Evolutionary conservation across 1,140 invertebrate species (phyloP), one percentile per base, ranked within the genome.

Genomic region (Drosophila burlai): DNA sequence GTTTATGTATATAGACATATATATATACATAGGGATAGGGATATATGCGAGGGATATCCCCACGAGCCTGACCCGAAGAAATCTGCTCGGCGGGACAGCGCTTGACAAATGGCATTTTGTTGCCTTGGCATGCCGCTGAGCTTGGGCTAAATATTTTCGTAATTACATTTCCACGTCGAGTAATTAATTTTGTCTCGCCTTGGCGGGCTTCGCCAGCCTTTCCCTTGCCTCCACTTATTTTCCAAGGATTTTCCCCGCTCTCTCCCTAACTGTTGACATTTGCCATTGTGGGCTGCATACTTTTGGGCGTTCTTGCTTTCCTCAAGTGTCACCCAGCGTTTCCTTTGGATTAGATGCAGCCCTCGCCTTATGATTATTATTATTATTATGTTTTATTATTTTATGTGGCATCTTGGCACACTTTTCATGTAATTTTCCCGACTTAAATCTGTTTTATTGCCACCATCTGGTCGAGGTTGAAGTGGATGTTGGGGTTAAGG

Each of bases 81-180:
- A 79, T 79, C 76, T 79, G 69, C 66, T 67, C 47, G 42, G 66
- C 38, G 46, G 67, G 54, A 77, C 69, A 73, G 61, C 78, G 66
- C 69, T 90, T 89, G 84, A 89, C 84, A 89, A 89, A 89, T 89
- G 84, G 84, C 84, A 87, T 87, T 87, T 75, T 87, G 83, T 81
- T 78, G 85, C 73, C 61, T 64, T 72, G 81, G 81, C 84, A 80
- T 87, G 84, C 81, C 85, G 80, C 84, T 80, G 77, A 81, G 84
- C 77, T 84, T 73, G 69, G 84, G 73, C 85, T 90, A 92, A 92
- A 92, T 92, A 92, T 92, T 92, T 92, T 92, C 91, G 87, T 92
- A 92, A 92, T 92, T 92, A 92, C 91, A 92, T 92, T 92, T 92
- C 87, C 91, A 90, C 91, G 91, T 85, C 80, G 87, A 92, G 91